These are phyloP conservation scores for Leptestheria dahalacensis DNA, from an alignment of 1,140 invertebrate genomes.

Conservation along the genomic window DNA sequence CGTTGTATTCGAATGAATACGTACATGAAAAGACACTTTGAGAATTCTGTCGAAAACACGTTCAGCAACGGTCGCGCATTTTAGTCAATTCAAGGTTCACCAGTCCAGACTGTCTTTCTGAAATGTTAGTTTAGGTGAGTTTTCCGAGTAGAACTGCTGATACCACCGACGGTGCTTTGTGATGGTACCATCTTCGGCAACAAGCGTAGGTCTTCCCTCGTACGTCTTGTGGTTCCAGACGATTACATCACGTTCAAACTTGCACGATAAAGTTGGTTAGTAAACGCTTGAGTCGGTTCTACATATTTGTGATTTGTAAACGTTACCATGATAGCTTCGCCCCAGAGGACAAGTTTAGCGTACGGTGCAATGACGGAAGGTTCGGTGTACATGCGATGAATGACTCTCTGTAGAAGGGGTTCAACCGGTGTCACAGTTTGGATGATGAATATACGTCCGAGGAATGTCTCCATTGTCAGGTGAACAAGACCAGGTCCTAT, in stretches of 20 bases:
- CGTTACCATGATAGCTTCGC: conserved; percentile 59
- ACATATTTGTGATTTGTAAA: neutral
- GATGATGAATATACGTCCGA: conserved; percentile 50
- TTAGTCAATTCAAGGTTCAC: no score
- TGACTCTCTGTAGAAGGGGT: conserved; percentile 57
- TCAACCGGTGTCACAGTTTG: conserved; percentile 65
- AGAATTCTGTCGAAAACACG: no score
- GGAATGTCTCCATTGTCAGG: conserved; percentile 34
- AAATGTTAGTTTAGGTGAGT: conserved; percentile 43
- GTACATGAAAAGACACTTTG: no score
- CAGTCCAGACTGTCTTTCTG: conserved; percentile 8
- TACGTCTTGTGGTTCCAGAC: conserved; percentile 82
- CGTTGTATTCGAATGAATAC: no score
- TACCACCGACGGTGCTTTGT: conserved; percentile 63
- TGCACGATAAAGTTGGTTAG: no score
- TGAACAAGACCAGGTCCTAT: conserved; percentile 34
- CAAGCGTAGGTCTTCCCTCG: conserved; percentile 48
- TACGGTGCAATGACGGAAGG: conserved; percentile 39
- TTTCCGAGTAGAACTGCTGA: conserved; percentile 67
- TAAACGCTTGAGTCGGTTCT: no score
- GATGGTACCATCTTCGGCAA: conserved; percentile 57
- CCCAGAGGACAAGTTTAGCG: conserved; percentile 47
- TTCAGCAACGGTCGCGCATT: no score
- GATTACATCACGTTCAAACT: conserved; percentile 70
- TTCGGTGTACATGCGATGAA: conserved; percentile 55